These are phyloP conservation scores for Spatulosminthurus flaviceps DNA, from an alignment of 2,888 invertebrate species.

Conservation along the genomic window DNA sequence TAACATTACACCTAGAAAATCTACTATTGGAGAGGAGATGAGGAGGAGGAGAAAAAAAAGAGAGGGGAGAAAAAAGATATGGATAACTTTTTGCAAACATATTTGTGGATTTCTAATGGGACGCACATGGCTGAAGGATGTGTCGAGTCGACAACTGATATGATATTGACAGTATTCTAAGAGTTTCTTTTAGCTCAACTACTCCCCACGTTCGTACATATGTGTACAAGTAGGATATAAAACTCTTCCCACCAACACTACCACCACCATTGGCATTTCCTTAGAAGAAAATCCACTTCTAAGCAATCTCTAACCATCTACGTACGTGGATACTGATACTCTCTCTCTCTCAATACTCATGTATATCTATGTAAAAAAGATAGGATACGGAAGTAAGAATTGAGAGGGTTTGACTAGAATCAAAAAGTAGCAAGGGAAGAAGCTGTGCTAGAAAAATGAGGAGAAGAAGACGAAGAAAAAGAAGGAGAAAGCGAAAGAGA, in stretches of 20 bases:
- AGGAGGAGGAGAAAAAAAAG: no score
- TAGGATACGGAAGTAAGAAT: constrained; percentile 36
- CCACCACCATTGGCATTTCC: no score
- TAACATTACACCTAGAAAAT: no score
- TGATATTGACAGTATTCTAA: constrained; percentile 4
- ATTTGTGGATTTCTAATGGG: constrained; percentile 5
- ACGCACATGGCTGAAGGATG: constrained; percentile 4
- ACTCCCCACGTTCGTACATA: no score
- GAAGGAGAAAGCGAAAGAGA: neutral
- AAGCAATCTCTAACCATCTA: no score
- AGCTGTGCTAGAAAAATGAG: neutral
- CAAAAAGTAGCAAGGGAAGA: constrained; percentile 10
- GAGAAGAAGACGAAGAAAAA: neutral
- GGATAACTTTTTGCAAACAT: neutral
- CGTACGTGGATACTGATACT: no score
- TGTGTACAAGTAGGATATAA: no score
- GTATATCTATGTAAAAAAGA: constrained; percentile 12
- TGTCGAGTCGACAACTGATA: constrained; percentile 11
- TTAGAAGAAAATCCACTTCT: no score
- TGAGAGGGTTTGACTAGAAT: constrained; percentile 34
- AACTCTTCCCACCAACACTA: no score
- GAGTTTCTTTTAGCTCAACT: neutral
- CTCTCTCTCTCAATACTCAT: neutral
- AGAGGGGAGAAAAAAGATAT: neutral
- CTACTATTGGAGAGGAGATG: no score